Evolutionary conservation across 2,113 vertebrate species (phyloP).

Genomic region (Butorides virescens): DNA sequence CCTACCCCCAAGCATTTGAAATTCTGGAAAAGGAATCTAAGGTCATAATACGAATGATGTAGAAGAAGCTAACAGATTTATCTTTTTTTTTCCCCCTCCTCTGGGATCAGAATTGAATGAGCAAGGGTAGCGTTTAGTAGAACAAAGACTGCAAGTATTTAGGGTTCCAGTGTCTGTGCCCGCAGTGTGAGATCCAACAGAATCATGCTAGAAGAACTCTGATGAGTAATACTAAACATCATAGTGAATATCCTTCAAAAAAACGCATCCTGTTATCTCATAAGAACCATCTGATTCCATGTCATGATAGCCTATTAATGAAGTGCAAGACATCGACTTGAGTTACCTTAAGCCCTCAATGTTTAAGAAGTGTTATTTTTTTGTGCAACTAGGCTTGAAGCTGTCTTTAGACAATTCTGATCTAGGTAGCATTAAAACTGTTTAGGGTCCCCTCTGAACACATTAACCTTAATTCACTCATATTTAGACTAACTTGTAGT

Average conservation of each 20-base stretch:
- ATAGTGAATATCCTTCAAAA: background rate
- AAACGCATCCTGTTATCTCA: background rate
- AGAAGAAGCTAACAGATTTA: background rate
- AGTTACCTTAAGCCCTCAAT: background rate
- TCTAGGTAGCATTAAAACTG: background rate
- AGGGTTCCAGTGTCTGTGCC: background rate
- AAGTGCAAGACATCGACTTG: background rate
- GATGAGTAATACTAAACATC: background rate
- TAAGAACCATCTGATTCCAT: background rate
- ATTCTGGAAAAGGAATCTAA: background rate
- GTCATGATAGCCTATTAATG: background rate
- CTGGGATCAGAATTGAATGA: background rate
- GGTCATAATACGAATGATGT: background rate
- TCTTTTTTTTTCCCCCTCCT: too few species aligned
- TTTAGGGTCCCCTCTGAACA: background rate
- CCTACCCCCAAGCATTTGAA: background rate
- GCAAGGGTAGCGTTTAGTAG: background rate
- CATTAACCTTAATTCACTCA: background rate
- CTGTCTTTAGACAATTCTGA: background rate
- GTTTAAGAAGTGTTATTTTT: background rate
- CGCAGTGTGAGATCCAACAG: background rate
- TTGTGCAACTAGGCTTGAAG: background rate
- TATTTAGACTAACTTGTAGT: background rate
- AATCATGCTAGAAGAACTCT: background rate
- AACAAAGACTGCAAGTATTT: background rate